These are phyloP conservation scores for Spinibarbus caldwelli DNA, from an alignment of 2,797 vertebrate genomes.

Conservation along the genomic window DNA sequence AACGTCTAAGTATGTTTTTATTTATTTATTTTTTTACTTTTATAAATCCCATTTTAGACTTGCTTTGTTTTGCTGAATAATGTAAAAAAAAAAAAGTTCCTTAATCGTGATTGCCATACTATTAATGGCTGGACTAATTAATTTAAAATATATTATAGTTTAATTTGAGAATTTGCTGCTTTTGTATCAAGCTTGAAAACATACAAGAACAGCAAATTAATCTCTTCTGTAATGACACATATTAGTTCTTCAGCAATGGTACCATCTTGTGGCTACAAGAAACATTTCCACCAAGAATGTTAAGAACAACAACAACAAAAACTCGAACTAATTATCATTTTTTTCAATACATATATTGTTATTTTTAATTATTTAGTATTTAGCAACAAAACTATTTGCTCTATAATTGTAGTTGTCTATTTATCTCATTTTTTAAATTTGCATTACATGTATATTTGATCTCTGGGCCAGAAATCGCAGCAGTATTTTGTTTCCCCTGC, in stretches of 20 bases:
- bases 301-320: neutral
- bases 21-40: neutral
- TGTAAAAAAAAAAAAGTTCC: neutral
- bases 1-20: neutral
- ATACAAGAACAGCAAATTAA: neutral
- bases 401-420: neutral
- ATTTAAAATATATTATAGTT: neutral
- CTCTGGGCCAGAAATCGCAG: neutral
- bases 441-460: neutral
- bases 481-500: constrained; percentile 18
- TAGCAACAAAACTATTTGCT: neutral
- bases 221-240: neutral
- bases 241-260: neutral
- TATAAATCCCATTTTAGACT: too few species aligned
- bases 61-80: neutral
- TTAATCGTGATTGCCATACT: neutral
- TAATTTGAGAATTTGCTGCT: neutral
- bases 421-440: neutral
- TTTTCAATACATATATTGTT: neutral
- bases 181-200: neutral
- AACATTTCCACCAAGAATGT: neutral
- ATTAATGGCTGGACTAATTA: neutral
- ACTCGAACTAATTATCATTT: too few species aligned
- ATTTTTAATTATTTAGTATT: neutral
- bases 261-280: constrained; percentile 10